A percentile compares a stretch with the other conserved stretches of the same genome.
phyloP scores from a whole-genome alignment of 2,113 vertebrate genomes.

The Thamnaconus septentrionalis region DNA sequence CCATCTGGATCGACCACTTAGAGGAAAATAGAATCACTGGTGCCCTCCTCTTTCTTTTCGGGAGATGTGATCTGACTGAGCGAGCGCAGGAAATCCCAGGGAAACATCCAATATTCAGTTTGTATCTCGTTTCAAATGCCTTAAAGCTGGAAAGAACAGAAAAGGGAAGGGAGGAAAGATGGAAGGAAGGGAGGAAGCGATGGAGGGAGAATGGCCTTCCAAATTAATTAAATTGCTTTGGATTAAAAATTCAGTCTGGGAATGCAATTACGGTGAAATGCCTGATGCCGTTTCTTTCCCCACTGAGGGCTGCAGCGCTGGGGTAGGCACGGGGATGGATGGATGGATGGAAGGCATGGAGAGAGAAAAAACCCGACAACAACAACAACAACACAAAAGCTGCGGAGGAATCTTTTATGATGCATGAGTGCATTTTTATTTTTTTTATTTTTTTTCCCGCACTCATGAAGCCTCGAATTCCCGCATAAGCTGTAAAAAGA shows the following conservation, averaged over 20 bases:
- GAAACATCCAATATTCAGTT: constrained; percentile 36
- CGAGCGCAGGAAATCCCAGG: constrained; percentile 1
- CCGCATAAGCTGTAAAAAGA: constrained; percentile 25
- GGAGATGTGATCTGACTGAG: background rate
- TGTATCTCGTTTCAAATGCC: constrained; percentile 46
- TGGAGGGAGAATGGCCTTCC: background rate
- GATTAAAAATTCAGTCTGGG: constrained; percentile 58
- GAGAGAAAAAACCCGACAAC: background rate
- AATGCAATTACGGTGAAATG: constrained; percentile 50
- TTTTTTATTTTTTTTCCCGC: too few species aligned
- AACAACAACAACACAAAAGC: too few species aligned
- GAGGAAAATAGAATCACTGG: constrained; percentile 1
- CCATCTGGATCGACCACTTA: background rate
- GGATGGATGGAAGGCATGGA: constrained; percentile 7
- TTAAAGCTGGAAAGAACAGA: constrained; percentile 52
- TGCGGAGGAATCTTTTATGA: too few species aligned
- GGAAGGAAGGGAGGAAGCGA: too few species aligned
- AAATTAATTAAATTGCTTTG: constrained; percentile 65
- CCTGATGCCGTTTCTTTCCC: constrained; percentile 15
- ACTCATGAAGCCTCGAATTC: constrained; percentile 20
- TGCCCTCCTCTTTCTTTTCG: background rate
- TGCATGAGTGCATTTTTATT: too few species aligned
- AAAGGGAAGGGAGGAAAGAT: constrained; percentile 5
- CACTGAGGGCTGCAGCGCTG: constrained; percentile 2
- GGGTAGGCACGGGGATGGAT: background rate